Conservation (phyloP, 2,888 invertebrate species). For the Pelosia muscerda region DNA sequence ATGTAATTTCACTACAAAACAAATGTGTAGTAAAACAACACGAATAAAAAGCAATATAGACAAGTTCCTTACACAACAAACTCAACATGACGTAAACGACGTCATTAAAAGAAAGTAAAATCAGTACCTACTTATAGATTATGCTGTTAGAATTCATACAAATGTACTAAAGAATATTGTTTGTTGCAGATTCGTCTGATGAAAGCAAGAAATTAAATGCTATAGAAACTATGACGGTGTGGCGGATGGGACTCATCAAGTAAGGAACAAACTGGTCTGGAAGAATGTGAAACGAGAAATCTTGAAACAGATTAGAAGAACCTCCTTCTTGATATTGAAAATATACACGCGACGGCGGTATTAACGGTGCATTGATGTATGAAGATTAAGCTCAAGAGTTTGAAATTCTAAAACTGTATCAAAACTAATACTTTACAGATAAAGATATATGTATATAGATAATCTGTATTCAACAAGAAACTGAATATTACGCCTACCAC, state of each 20-base stretch:
- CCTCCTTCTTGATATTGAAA: not conserved
- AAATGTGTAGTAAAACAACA: not conserved
- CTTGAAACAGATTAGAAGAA: not conserved
- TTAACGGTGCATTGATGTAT: not conserved
- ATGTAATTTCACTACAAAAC: constrained; percentile 8
- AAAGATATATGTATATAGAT: too few species aligned
- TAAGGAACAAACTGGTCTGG: constrained; percentile 33
- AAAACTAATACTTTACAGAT: not conserved
- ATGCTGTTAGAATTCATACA: not conserved
- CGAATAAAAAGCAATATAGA: constrained; percentile 15
- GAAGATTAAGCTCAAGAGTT: not conserved
- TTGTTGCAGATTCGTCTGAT: constrained; percentile 38
- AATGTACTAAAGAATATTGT: constrained; percentile 26
- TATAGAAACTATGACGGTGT: constrained; percentile 34
- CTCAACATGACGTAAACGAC: constrained; percentile 25
- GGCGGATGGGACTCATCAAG: constrained; percentile 30
- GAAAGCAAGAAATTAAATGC: constrained; percentile 26
- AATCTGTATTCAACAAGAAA: not conserved
- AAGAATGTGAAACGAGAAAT: constrained; percentile 38
- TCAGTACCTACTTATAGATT: constrained; percentile 25
- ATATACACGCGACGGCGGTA: not conserved
- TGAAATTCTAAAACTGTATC: not conserved
- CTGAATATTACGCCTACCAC: not conserved
- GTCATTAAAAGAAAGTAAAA: constrained; percentile 46
- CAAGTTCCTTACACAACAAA: constrained; percentile 3